Evolutionary conservation across 2,113 vertebrate species (phyloP).

Genomic region (Xyrauchen texanus): DNA sequence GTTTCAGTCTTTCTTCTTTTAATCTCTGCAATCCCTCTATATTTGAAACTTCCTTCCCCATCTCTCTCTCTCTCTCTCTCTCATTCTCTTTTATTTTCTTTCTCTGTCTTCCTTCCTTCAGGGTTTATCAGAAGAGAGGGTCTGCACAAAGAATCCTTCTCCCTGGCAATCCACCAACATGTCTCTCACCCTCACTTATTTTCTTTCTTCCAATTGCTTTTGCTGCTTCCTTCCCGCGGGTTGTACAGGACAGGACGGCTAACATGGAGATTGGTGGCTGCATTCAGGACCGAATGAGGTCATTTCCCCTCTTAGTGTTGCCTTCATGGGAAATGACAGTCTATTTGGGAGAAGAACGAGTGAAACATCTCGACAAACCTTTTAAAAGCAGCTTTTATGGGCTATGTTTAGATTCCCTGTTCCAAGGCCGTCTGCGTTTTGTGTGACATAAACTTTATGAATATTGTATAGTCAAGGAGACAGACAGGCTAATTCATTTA

Average conservation of each 20-base stretch:
- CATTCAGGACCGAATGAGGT: conserved; percentile 47
- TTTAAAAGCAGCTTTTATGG: conserved; percentile 67
- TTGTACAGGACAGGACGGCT: conserved; percentile 68
- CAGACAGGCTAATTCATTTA: conserved; percentile 39
- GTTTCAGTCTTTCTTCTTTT: conserved; percentile 28
- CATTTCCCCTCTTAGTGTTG: conserved; percentile 11
- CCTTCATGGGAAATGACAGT: conserved; percentile 1
- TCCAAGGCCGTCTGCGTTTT: conserved; percentile 16
- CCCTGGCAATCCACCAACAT: conserved; percentile 39
- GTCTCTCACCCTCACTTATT: conserved; percentile 32
- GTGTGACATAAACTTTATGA: conserved; percentile 41
- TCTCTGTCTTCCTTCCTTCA: conserved; percentile 14
- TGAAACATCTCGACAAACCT: conserved; percentile 58
- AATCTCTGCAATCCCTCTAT: conserved; percentile 31
- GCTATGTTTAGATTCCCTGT: conserved; percentile 30
- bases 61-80: background rate
- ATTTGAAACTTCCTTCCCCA: conserved; percentile 30
- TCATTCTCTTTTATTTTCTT: conserved; percentile 21
- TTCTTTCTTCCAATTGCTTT: conserved; percentile 50
- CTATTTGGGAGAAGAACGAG: conserved; percentile 17
- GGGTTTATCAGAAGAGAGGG: conserved; percentile 40
- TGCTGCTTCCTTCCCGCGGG: conserved; percentile 53
- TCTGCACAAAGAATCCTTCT: conserved; percentile 35
- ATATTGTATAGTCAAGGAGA: conserved; percentile 47
- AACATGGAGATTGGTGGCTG: conserved; percentile 50